These are phyloP conservation scores for Speoplatyrhinus poulsoni DNA, from an alignment of 2,113 vertebrate species.

Conservation along the genomic window DNA sequence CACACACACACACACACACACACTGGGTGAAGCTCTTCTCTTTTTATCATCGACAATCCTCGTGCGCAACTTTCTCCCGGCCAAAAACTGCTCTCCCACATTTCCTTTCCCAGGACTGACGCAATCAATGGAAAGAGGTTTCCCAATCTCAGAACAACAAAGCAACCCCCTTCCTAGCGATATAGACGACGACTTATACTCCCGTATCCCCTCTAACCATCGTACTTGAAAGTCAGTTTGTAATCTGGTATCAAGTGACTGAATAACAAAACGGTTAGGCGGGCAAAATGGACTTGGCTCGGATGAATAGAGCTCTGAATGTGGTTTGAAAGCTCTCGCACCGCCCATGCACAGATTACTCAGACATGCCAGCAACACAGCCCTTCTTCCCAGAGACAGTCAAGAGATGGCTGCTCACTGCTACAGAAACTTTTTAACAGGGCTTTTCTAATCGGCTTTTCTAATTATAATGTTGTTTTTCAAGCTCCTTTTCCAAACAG, in stretches of 20 bases:
- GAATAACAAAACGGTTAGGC: not conserved
- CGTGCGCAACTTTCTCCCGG: constrained; percentile 38
- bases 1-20: not conserved
- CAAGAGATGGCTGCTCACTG: not conserved
- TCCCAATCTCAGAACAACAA: constrained; percentile 19
- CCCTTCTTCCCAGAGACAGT: not conserved
- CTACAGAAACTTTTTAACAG: not conserved
- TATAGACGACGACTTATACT: constrained; percentile 41
- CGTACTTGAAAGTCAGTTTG: constrained; percentile 38
- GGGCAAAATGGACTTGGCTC: constrained; percentile 11
- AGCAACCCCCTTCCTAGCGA: constrained; percentile 30
- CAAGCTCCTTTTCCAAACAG: too few relatives aligned
- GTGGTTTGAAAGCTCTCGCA: constrained; percentile 20
- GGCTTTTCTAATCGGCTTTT: too few relatives aligned
- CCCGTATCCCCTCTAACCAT: constrained; percentile 8
- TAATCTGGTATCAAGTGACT: constrained; percentile 49
- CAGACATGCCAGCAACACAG: not conserved
- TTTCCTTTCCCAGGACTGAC: constrained; percentile 39
- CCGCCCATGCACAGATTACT: not conserved
- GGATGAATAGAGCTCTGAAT: constrained; percentile 31
- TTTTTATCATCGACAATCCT: constrained; percentile 12
- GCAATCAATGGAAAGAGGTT: constrained; percentile 35
- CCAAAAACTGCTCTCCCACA: constrained; percentile 38
- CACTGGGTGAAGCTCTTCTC: constrained; percentile 37
- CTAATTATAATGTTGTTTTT: too few relatives aligned